Conservation (phyloP, 1,140 invertebrate species). For the Ridgeia piscesae region DNA sequence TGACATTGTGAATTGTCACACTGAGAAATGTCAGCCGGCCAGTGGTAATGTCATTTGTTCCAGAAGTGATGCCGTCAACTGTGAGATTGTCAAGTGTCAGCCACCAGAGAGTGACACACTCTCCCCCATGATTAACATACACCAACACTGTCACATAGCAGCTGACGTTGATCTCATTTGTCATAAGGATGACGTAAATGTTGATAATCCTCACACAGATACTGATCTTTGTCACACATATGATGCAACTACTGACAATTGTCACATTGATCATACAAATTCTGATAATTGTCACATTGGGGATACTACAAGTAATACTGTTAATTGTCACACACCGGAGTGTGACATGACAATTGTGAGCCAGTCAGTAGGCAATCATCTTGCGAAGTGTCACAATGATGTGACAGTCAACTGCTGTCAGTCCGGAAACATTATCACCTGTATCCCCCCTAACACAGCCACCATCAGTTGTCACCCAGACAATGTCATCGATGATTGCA, state of each 20-base stretch:
- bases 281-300: too few species aligned
- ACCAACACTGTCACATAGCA: neutral
- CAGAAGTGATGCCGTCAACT: neutral
- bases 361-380: neutral
- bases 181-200: neutral
- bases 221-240: neutral
- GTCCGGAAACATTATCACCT: neutral
- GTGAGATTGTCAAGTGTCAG: neutral
- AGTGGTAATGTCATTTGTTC: neutral
- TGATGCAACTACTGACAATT: too few species aligned
- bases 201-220: neutral
- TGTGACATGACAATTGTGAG: neutral
- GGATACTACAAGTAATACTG: neutral
- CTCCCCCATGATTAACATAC: too few species aligned
- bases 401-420: neutral
- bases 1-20: neutral
- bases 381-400: neutral
- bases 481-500: neutral
- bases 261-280: too few species aligned
- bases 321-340: neutral
- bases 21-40: too few species aligned
- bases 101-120: neutral
- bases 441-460: neutral
- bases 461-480: neutral
- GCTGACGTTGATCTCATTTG: neutral